A percentile compares a stretch with the other conserved stretches of the same genome.
Conservation (phyloP, 2,797 vertebrate species). For the Periparus ater region DNA sequence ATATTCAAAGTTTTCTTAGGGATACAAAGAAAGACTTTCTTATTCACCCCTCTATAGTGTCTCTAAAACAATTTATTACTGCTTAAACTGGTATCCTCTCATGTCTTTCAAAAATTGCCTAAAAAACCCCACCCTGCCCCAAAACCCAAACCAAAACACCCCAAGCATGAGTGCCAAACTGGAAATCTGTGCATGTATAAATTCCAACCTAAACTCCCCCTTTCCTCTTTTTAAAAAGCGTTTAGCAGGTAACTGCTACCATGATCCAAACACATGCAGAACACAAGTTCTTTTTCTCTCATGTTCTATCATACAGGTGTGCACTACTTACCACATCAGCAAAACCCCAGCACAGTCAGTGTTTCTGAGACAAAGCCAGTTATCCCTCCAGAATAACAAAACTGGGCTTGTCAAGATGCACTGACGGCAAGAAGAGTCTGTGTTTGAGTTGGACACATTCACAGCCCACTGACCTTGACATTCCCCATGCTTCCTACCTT, state of each 20-base stretch:
- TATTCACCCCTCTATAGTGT: background rate
- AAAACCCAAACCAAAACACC: background rate
- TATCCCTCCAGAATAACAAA: background rate
- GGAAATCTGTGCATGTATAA: background rate
- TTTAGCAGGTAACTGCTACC: background rate
- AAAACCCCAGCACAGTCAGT: background rate
- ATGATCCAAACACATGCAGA: slow-evolving; percentile 5
- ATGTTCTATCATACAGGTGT: background rate
- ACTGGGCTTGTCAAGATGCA: slow-evolving; percentile 30
- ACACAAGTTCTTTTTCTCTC: background rate
- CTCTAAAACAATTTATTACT: background rate
- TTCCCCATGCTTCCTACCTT: slow-evolving; percentile 5
- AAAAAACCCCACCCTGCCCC: rapidly evolving
- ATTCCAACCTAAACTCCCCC: background rate
- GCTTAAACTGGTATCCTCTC: background rate
- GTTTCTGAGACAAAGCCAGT: slow-evolving; percentile 46
- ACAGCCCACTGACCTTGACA: background rate
- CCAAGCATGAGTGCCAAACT: background rate
- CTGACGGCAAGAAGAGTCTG: background rate
- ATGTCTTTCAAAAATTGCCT: background rate
- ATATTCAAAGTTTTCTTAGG: background rate
- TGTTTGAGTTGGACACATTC: background rate
- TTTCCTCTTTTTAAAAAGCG: background rate
- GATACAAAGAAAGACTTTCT: background rate
- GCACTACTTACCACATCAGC: slow-evolving; percentile 12